Evolutionary conservation across 1,140 invertebrate species (phyloP).

Genomic region (Lutraria rhynchaena): DNA sequence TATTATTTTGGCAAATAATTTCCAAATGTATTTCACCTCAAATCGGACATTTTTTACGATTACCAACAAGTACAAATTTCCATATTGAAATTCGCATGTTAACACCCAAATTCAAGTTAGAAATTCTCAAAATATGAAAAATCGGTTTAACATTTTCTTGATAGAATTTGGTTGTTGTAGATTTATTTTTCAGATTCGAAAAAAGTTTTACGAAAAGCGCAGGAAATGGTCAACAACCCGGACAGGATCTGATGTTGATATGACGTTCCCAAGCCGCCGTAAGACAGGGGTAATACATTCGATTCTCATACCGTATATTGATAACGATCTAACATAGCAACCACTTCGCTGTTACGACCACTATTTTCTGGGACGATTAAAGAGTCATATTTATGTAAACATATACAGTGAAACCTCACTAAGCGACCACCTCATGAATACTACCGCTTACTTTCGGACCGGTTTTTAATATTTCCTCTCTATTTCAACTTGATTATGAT

Average conservation of each 20-base stretch:
- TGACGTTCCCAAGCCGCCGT: conserved; percentile 27
- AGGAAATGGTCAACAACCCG: conserved; percentile 46
- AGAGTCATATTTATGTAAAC: background rate
- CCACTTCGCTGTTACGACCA: background rate
- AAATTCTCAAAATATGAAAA: background rate
- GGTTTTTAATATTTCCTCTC: background rate
- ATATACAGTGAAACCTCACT: background rate
- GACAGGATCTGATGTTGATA: conserved; percentile 38
- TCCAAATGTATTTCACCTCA: too few species aligned
- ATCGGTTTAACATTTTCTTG: background rate
- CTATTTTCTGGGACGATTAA: background rate
- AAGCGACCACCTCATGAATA: too few species aligned
- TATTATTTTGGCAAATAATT: too few species aligned
- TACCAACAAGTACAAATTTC: background rate
- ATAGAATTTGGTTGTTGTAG: background rate
- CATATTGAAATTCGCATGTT: too few species aligned
- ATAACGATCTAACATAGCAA: background rate
- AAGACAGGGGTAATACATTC: conserved; percentile 30
- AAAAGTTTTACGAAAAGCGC: conserved; percentile 57
- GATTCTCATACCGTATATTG: background rate
- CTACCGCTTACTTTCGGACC: too few species aligned
- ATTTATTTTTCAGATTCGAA: conserved; percentile 46
- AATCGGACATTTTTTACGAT: too few species aligned
- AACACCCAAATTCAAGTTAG: background rate
- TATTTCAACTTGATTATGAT: background rate